Evolutionary conservation across 2,113 vertebrate genomes (phyloP).

Genomic region (Chloropsis cyanopogon): DNA sequence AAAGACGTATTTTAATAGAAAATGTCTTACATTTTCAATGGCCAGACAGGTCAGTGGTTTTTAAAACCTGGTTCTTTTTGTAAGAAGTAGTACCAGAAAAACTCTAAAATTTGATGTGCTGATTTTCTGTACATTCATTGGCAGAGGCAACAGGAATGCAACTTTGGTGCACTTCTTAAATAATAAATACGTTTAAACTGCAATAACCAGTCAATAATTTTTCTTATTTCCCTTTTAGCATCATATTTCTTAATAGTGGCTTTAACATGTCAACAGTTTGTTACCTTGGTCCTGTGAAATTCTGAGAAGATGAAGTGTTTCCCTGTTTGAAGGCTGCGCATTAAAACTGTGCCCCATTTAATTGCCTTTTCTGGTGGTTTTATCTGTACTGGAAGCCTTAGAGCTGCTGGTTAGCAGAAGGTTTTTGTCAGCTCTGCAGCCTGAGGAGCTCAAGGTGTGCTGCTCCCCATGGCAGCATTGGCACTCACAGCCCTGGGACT

Average conservation of each 20-base stretch:
- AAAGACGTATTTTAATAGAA: background rate
- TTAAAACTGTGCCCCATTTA: background rate
- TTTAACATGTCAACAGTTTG: conserved; percentile 5
- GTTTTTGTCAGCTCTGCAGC: background rate
- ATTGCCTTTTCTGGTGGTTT: background rate
- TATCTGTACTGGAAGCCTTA: background rate
- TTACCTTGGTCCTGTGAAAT: background rate
- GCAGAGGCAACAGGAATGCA: background rate
- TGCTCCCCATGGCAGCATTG: background rate
- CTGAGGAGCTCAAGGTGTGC: background rate
- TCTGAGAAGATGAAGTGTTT: background rate
- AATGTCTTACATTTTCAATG: background rate
- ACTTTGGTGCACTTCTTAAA: background rate
- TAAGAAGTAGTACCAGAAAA: background rate
- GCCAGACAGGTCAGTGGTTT: background rate
- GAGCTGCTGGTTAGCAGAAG: background rate
- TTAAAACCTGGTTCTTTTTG: background rate
- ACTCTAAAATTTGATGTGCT: background rate
- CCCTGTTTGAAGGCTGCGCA: background rate
- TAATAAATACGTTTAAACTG: conserved; percentile 3
- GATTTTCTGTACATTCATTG: background rate
- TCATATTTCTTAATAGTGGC: background rate
- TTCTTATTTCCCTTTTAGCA: background rate
- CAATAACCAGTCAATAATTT: background rate
- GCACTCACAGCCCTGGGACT: conserved; percentile 14